Evolutionary conservation across 2,888 invertebrate genomes (phyloP), one percentile per base, ranked within the genome.

Genomic region (Diarsia mendica): DNA sequence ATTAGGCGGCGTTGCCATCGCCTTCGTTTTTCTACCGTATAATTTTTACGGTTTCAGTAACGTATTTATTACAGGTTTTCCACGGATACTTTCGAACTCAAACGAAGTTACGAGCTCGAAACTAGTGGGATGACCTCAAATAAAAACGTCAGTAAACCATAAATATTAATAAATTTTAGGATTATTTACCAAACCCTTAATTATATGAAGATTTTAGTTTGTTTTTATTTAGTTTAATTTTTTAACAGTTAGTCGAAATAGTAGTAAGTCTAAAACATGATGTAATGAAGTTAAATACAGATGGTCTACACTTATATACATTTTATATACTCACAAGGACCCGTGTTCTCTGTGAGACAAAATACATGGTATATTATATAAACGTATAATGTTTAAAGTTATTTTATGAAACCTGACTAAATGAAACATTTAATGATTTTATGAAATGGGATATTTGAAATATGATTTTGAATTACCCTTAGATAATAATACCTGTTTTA

Each of bases 321-420:
- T 87, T 85, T 84, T 86, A 86, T 81, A 93, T 96, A 96, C 96
- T 96, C 94, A 96, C 96, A 95, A 92, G 96, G 94, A 91, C 95
- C 96, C 93, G 96, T 94, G 95, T 95, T 96, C 88, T 96, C 96
- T 96, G 96, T 90, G 92, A 92, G 94, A 94, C 90, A 95, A 95
- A 95, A 95, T 92, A 93, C 89, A 94, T 91, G 33, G 89, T 60
- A 85, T 84, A 83, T 91, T 90, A 91, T 88, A 91, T 85, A 85
- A 87, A 85, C 83, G 75, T 80, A 83, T 76, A 83, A 48, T 67
- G 8, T 72, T 69, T 63, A 75, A 11, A 46, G 33, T 70, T 74
- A 69, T n/a, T 67, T 51, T 2, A 65, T 60, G n/a, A 66, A 60
- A 63, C 64, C 77, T 48, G 39, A 39, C 8, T 44, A 48, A n/a